Conservation (phyloP, 2,888 invertebrate genomes). For the Microplitis deprimator region DNA sequence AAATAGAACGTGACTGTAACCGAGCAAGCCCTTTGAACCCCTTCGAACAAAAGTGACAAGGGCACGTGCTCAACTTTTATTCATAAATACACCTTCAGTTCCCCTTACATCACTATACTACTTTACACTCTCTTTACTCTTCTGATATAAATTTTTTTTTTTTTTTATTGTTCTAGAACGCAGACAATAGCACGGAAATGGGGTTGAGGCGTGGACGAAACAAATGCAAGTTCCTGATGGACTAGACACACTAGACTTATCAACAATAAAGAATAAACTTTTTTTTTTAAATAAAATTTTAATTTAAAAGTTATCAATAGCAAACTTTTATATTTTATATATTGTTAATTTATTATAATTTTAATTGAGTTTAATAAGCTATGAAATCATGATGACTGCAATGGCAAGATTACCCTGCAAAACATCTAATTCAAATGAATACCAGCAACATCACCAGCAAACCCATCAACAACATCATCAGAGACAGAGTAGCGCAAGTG, state of each 20-base stretch:
- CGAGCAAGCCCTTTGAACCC: background rate
- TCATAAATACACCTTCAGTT: background rate
- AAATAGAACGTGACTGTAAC: background rate
- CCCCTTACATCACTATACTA: background rate
- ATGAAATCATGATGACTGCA: constrained; percentile 66
- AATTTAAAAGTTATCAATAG: background rate
- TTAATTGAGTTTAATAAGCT: constrained; percentile 14
- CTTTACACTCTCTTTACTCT: background rate
- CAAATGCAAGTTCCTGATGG: constrained; percentile 13
- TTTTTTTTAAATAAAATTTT: background rate
- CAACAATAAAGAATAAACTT: background rate
- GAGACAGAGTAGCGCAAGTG: constrained; percentile 50
- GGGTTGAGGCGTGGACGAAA: constrained; percentile 63
- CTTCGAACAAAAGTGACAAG: background rate
- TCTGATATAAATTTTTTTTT: background rate
- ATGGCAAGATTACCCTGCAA: constrained; percentile 70
- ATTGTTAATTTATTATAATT: background rate
- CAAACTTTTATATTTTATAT: background rate
- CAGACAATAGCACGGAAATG: constrained; percentile 61
- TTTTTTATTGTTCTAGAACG: constrained; percentile 52
- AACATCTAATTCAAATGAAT: constrained; percentile 62
- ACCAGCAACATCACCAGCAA: constrained; percentile 54
- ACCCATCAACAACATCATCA: background rate
- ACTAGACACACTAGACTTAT: background rate
- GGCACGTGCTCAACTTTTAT: background rate